Conservation (phyloP, 2,888 invertebrate species). For the Cheilosia vulpina region DNA sequence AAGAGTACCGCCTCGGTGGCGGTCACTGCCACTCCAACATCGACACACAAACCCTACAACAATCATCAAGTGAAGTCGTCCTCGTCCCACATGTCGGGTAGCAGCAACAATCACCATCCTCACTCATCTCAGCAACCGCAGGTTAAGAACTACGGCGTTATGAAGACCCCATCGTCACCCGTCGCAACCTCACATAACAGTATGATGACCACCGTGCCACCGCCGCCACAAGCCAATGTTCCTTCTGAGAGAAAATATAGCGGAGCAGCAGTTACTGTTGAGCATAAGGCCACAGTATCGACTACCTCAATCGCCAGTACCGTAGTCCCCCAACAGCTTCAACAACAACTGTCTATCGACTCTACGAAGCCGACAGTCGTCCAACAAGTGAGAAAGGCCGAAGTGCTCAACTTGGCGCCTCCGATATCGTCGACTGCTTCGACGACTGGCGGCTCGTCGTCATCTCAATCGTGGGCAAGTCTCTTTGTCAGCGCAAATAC, state of each 20-base stretch:
- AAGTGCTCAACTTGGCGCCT: conserved; percentile 66
- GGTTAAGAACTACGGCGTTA: conserved; percentile 81
- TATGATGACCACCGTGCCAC: conserved; percentile 83
- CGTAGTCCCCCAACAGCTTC: conserved; percentile 82
- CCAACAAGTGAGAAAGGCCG: conserved; percentile 39
- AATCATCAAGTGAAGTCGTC: conserved; percentile 81
- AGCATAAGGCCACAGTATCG: conserved; percentile 84
- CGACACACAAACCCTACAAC: conserved; percentile 84
- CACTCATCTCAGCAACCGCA: conserved; percentile 80
- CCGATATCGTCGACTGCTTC: conserved; percentile 62
- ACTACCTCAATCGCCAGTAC: conserved; percentile 84
- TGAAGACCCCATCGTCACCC: conserved; percentile 82
- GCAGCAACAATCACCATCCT: conserved; percentile 74
- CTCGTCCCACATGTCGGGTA: conserved; percentile 83
- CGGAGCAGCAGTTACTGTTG: conserved; percentile 81
- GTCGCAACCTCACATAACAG: conserved; percentile 83
- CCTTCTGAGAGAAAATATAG: conserved; percentile 67
- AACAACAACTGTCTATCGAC: conserved; percentile 75
- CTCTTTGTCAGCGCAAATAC: conserved; percentile 84
- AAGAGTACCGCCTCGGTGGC: conserved; percentile 83
- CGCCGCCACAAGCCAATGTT: conserved; percentile 80
- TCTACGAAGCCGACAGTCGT: conserved; percentile 73
- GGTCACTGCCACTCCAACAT: conserved; percentile 83
- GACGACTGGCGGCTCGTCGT: conserved; percentile 40
- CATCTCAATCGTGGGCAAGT: conserved; percentile 87